Evolutionary conservation across 92 coral and sea anemone species (phyloP).

Genomic region (Paramuricea clavata): DNA sequence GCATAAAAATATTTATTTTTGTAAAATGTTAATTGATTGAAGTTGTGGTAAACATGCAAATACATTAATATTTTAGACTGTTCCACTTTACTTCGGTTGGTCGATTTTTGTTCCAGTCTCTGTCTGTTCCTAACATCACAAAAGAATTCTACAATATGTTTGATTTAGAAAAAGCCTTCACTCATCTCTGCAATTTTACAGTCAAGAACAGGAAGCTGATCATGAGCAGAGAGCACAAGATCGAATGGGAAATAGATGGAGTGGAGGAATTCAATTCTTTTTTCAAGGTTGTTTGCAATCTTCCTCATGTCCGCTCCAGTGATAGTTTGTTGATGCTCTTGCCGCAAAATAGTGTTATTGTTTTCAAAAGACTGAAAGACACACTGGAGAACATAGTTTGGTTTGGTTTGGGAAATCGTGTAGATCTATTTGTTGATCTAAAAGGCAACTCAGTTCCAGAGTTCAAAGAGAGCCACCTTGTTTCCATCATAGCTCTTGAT

Average conservation of each 20-base stretch:
- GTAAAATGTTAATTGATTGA: too few relatives aligned
- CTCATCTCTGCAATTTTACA: constrained; percentile 22
- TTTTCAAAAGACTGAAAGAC: constrained; percentile 20
- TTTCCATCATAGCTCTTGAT: constrained; percentile 20
- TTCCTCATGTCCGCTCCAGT: constrained; percentile 13
- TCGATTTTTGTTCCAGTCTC: constrained; percentile 20
- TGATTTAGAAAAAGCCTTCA: constrained; percentile 22
- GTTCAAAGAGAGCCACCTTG: constrained; percentile 32
- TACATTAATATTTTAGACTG: background rate
- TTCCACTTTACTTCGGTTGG: constrained; percentile 6
- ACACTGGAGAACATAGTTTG: constrained; percentile 18
- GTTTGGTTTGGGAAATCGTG: constrained; percentile 19
- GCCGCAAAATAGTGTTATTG: constrained; percentile 15
- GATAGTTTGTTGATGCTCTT: constrained; percentile 27
- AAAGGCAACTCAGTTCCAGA: constrained; percentile 19
- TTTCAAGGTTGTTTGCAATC: background rate
- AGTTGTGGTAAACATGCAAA: too few relatives aligned
- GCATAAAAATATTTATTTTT: too few relatives aligned
- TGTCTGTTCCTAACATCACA: constrained; percentile 6
- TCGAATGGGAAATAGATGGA: background rate
- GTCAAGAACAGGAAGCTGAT: constrained; percentile 2
- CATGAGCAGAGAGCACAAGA: constrained; percentile 4
- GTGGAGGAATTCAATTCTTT: background rate
- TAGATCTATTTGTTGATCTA: constrained; percentile 9
- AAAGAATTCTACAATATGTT: background rate